A percentile compares a stretch with the other conserved stretches of the same genome.
Evolutionary conservation across 1,140 invertebrate genomes (phyloP).

Genomic region (Drosophila persimilis): DNA sequence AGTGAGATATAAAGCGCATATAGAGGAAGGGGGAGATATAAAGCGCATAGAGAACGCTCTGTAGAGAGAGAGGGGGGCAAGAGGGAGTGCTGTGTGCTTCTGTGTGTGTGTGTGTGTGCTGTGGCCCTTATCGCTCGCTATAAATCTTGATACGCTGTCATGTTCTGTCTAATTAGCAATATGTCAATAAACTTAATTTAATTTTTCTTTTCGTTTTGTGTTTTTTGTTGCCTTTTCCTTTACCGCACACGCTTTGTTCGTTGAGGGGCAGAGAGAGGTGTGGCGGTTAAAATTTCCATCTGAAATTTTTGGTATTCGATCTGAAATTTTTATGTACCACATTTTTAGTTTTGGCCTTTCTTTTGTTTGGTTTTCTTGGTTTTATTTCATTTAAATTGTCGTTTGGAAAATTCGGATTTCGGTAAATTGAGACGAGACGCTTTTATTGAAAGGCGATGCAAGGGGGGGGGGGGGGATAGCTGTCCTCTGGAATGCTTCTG

Average conservation of each 20-base stretch:
- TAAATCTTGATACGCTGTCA: conserved; percentile 83
- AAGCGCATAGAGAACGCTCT: no score
- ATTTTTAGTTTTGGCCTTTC: no score
- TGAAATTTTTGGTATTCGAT: no score
- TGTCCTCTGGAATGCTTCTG: no score
- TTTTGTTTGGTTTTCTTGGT: no score
- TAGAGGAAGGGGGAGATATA: background rate
- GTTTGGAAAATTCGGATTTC: no score
- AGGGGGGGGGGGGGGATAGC: no score
- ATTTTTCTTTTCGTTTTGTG: conserved; percentile 47
- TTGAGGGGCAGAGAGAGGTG: background rate
- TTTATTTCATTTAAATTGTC: no score
- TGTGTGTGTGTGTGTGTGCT: conserved; percentile 9
- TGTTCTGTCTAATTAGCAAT: conserved; percentile 83
- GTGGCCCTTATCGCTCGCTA: conserved; percentile 73
- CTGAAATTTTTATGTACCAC: no score
- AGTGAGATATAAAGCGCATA: background rate
- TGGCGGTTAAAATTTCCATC: conserved; percentile 32
- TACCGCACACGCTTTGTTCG: conserved; percentile 21
- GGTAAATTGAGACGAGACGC: no score
- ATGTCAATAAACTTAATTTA: conserved; percentile 83
- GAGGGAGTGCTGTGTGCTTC: background rate
- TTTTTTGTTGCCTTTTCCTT: conserved; percentile 12
- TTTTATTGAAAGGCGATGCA: no score
- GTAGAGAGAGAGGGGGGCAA: background rate